These are phyloP conservation scores for Alauda arvensis DNA, from an alignment of 2,797 vertebrate species.

Conservation along the genomic window DNA sequence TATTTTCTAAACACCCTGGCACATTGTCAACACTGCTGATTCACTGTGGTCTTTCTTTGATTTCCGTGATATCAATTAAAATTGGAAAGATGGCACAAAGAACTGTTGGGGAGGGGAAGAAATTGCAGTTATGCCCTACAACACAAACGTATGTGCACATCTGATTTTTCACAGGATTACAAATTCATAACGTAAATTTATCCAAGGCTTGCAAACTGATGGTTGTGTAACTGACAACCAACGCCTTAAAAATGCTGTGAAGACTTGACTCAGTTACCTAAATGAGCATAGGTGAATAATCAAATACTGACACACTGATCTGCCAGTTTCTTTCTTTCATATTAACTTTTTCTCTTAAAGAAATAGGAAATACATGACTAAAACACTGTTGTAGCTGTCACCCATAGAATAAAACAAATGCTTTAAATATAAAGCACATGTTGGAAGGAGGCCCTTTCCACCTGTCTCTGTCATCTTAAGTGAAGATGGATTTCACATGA, in stretches of 20 bases:
- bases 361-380: neutral
- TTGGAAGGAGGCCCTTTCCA: neutral
- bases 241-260: slow-evolving; percentile 39
- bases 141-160: slow-evolving; percentile 53
- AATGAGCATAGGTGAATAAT: slow-evolving; percentile 45
- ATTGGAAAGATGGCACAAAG: slow-evolving; percentile 57
- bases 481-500: neutral
- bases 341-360: neutral
- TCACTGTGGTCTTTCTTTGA: slow-evolving; percentile 56
- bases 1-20: slow-evolving; percentile 56
- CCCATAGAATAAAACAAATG: neutral
- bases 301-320: slow-evolving; percentile 26
- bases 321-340: slow-evolving; percentile 6
- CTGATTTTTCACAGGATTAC: slow-evolving; percentile 54
- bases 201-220: slow-evolving; percentile 35
- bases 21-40: slow-evolving; percentile 55
- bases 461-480: neutral
- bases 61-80: slow-evolving; percentile 62
- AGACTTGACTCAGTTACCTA: slow-evolving; percentile 37
- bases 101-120: neutral
- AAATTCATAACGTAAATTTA: slow-evolving; percentile 62
- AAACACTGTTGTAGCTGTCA: neutral
- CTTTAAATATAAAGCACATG: neutral
- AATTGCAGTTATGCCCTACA: slow-evolving; percentile 48
- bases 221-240: slow-evolving; percentile 51